Conservation (phyloP, 2,797 vertebrate genomes). For the Fundulus diaphanus region DNA sequence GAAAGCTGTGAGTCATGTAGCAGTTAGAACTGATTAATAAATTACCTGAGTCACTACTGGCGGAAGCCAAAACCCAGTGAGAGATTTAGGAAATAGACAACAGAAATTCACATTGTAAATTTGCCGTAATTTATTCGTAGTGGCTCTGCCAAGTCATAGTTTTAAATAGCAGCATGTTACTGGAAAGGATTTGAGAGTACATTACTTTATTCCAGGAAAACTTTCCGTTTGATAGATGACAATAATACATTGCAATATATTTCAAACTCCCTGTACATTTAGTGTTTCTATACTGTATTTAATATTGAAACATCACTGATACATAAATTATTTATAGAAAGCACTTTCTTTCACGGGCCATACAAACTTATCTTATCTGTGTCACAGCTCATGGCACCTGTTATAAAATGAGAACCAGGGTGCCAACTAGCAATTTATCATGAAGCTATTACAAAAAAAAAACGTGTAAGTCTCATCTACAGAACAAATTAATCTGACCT, state of each 20-base stretch:
- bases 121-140: neutral
- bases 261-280: neutral
- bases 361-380: neutral
- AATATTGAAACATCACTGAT: neutral
- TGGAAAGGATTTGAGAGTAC: neutral
- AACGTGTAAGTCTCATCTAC: neutral
- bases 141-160: neutral
- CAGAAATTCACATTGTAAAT: conserved; percentile 7
- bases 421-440: neutral
- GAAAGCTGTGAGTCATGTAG: conserved; percentile 18
- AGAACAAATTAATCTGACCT: neutral
- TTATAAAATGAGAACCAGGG: neutral
- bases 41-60: conserved; percentile 8
- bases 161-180: neutral
- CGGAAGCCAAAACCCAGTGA: conserved; percentile 13
- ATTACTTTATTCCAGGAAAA: conserved; percentile 2
- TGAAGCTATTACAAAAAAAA: neutral
- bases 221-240: neutral
- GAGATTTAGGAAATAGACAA: conserved; percentile 15
- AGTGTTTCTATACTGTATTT: neutral
- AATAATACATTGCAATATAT: neutral
- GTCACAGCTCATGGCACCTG: neutral
- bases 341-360: neutral
- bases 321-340: neutral
- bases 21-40: conserved; percentile 38